Evolutionary conservation across 2,888 invertebrate species (phyloP), one percentile per base, ranked within the genome.

Genomic region (Tachina lurida): DNA sequence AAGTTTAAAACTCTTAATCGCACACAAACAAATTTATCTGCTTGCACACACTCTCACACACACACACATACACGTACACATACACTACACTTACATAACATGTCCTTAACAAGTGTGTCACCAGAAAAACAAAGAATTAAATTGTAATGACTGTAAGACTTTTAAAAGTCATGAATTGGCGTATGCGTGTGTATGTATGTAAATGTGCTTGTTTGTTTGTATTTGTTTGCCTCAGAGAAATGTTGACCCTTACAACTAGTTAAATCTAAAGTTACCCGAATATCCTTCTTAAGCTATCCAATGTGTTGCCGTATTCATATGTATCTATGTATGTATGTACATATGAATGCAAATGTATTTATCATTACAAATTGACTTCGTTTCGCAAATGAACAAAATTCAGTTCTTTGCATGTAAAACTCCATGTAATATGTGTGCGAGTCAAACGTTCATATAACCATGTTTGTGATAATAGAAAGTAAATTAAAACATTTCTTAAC

Each of bases 391-490:
- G 60, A 60, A 68, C 19, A 60, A 68, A 39, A 47, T 60, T 39
- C 41, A 10, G 17, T 47, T 22, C 31, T 31, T 13, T 62, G 39
- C 12, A 56, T 65, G 49, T 10, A 19, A 15, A 41, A 52, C 10
- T 43, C 17, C 12, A 19, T 52, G 65, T 45, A 15, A 31, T 71
- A 10, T 58, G 8, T 56, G 41, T 43, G 13, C 39, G 31, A 39
- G 41, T 8, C 15, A 10, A 54, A 41, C 17, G 41, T 19, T 70
- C 19, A 39, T 77, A 43, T 67, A 31, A 31, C n/a, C 54, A 73
- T 56, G 71, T 60, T 39, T 65, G 60, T 73, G 81, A 82, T 76
- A 82, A 86, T 82, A 78, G 67, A 75, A 82, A 75, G 71, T 86
- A 84, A 84, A 87, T 84, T 73, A 80, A 86, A 82, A 82, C 77